Base-by-base conservation (phyloP, 2,888 invertebrate species). In the Synanthedon vespiformis region DNA sequence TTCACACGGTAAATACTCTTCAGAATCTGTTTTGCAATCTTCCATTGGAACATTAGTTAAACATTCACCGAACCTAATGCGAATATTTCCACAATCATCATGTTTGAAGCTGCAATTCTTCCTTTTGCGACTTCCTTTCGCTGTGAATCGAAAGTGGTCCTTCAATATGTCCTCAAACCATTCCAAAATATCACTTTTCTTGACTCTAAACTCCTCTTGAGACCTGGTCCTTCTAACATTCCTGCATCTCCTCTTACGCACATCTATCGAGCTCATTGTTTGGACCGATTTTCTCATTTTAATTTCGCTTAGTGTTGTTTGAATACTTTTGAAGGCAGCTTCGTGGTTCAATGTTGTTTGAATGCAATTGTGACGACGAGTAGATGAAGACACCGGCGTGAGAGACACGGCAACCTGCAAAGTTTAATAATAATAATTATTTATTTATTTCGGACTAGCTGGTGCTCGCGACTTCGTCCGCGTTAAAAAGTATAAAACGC, bases 321-420 rank as follows among this genome's bases (percentile, higher is more conserved):
- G 60, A 4, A 62, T 62, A 54, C 63, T 65, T 40, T 52, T 49
- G 50, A 40, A 12, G 14, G n/a, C 4, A 6, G 44, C 12, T 11
- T 40, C 18, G 2, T 40, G 47, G 6, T 40, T 13, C 11, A 40
- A n/a, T 0, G 1, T 13, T 6, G 40, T 1, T 53, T 55, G 16
- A 40, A 51, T 51, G 54, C 59, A 16, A 63, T 60, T 58, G 59
- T 68, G 62, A 14, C 47, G 18, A 11, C 47, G 18, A 11, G 54
- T 56, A 12, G 55, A 57, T 40, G 68, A 68, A 4, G 63, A 40
- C 3, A 60, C 52, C 12, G 72, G 66, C 2, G 74, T 63, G 5
- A 67, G 57, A 2, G 74, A 63, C 41, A 77, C 64, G 34, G 77
- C 79, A 63, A 78, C 66, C 82, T 83, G 64, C 40, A 79, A 77